Evolutionary conservation across 1,140 invertebrate species (phyloP).

Genomic region (Apis dorsata): DNA sequence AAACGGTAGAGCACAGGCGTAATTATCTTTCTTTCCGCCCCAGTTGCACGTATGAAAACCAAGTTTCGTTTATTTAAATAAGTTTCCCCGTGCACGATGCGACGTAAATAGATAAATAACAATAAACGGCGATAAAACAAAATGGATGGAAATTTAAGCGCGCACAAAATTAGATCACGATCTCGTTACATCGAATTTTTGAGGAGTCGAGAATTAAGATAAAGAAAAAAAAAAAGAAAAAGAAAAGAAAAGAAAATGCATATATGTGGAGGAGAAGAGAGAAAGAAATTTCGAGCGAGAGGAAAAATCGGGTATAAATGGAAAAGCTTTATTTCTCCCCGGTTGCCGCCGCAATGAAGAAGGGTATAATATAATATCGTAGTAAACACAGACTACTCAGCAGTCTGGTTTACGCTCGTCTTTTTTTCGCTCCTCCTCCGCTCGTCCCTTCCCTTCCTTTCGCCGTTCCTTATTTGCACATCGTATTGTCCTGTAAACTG

Average conservation of each 20-base stretch:
- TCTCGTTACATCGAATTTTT: not conserved
- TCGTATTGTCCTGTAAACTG: slow-evolving; percentile 37
- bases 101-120: no score
- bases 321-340: slow-evolving; percentile 1
- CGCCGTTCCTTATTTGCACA: slow-evolving; percentile 30
- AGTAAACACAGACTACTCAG: slow-evolving; percentile 34
- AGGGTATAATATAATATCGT: slow-evolving; percentile 37
- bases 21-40: not conserved
- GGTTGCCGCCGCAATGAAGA: not conserved
- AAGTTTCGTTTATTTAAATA: slow-evolving; percentile 3
- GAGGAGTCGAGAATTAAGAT: no score
- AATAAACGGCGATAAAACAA: not conserved
- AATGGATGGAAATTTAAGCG: not conserved
- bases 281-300: not conserved
- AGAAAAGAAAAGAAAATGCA: no score
- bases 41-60: no score
- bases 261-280: not conserved
- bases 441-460: not conserved
- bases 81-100: not conserved
- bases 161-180: not conserved
- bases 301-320: slow-evolving; percentile 23
- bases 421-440: slow-evolving; percentile 16
- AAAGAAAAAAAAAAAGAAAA: no score
- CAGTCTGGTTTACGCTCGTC: slow-evolving; percentile 20
- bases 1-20: no score